Evolutionary conservation across 2,888 invertebrate species (phyloP).

Genomic region (Nebria brevicollis): DNA sequence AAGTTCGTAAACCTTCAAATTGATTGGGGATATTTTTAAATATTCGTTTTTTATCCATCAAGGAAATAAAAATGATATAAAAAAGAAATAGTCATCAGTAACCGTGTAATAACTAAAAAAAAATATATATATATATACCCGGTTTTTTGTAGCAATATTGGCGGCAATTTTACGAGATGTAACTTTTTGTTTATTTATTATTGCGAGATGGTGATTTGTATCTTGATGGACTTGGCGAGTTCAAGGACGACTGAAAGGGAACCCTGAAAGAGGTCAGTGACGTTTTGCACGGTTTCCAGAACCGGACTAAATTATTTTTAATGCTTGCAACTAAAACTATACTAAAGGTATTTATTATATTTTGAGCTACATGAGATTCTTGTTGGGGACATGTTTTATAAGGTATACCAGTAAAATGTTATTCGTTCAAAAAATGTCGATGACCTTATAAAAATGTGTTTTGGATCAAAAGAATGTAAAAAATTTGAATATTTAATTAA

Average conservation of each 20-base stretch:
- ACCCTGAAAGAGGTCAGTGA: constrained; percentile 45
- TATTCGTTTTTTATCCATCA: neutral
- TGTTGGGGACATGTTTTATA: neutral
- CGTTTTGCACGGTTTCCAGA: constrained; percentile 18
- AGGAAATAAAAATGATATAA: constrained; percentile 29
- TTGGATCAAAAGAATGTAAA: neutral
- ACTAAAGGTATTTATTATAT: no score
- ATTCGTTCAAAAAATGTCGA: neutral
- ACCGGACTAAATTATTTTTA: constrained; percentile 31
- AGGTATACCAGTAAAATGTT: neutral
- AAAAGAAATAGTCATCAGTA: constrained; percentile 7
- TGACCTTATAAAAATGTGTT: neutral
- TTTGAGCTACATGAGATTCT: neutral
- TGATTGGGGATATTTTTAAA: constrained; percentile 3
- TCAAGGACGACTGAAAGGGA: constrained; percentile 40
- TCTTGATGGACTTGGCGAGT: constrained; percentile 32
- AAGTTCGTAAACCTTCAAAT: constrained; percentile 33
- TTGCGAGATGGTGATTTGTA: constrained; percentile 28
- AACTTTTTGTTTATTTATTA: neutral
- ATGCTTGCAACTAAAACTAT: neutral
- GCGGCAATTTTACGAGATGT: neutral
- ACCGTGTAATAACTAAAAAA: constrained; percentile 7
- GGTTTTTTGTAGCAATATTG: constrained; percentile 6
- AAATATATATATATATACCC: neutral
- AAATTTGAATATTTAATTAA: neutral